Percentiles rank a stretch among this genome's conserved stretches.
Conservation (phyloP, 2,888 invertebrate species). For the Zele albiditarsus region DNA sequence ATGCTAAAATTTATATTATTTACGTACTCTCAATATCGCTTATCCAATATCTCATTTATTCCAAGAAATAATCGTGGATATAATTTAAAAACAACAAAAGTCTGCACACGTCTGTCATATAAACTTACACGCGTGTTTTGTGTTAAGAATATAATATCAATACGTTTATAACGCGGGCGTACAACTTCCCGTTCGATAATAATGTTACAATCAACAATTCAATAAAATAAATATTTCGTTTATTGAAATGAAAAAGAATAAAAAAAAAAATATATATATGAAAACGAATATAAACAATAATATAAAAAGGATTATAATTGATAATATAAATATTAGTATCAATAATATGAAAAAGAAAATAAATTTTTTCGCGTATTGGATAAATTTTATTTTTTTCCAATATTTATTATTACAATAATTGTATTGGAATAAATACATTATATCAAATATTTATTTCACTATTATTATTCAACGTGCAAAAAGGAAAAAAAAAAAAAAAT, state of each 20-base stretch:
- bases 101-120: background rate
- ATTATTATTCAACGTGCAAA: background rate
- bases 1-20: background rate
- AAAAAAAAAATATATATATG: background rate
- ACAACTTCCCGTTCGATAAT: background rate
- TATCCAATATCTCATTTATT: background rate
- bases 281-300: background rate
- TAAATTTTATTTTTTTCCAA: no score
- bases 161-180: background rate
- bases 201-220: background rate
- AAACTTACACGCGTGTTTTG: background rate
- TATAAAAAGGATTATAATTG: no score
- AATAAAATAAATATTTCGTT: background rate
- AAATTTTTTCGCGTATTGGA: no score
- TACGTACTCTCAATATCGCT: background rate
- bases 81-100: constrained; percentile 3
- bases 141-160: background rate
- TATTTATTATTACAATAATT: background rate
- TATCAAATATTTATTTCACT: no score
- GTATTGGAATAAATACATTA: background rate
- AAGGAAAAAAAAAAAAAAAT: no score
- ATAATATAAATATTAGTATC: no score
- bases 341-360: no score
- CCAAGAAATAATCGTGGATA: background rate
- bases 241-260: background rate